Conservation (phyloP, 2,888 invertebrate species). For the Cinara cedri region DNA sequence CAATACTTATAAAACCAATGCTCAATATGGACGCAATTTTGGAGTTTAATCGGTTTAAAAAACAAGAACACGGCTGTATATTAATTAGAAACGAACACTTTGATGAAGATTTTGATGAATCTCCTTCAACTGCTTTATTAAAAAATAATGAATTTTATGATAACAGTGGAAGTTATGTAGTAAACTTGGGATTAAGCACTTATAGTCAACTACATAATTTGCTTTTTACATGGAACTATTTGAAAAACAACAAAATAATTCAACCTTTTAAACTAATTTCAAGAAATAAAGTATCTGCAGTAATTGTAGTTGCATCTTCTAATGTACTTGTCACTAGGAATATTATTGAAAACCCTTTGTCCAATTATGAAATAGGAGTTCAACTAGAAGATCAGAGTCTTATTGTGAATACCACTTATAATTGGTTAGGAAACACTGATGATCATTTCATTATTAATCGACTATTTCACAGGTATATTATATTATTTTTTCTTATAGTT, state of each 20-base stretch:
- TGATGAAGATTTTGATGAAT: conserved; percentile 51
- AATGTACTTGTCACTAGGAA: conserved; percentile 90
- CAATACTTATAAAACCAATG: conserved; percentile 80
- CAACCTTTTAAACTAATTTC: conserved; percentile 89
- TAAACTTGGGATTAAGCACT: conserved; percentile 84
- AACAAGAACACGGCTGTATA: conserved; percentile 81
- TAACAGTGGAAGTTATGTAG: conserved; percentile 88
- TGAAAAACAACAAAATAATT: conserved; percentile 81
- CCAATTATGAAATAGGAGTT: conserved; percentile 92
- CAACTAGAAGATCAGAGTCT: conserved; percentile 94
- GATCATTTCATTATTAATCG: conserved; percentile 77
- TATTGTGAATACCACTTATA: conserved; percentile 89
- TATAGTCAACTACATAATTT: conserved; percentile 81
- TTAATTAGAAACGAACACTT: conserved; percentile 75
- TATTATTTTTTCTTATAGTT: too few relatives aligned
- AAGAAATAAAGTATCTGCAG: conserved; percentile 89
- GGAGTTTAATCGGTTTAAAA: conserved; percentile 87
- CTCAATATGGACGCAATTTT: conserved; percentile 78
- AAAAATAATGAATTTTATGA: conserved; percentile 88
- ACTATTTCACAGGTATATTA: conserved; percentile 71
- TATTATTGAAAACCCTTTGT: conserved; percentile 87
- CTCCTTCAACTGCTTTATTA: conserved; percentile 74
- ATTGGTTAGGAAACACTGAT: conserved; percentile 84
- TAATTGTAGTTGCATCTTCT: conserved; percentile 87
- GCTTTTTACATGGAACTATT: conserved; percentile 84